A percentile compares a stretch with the other conserved stretches of the same genome.
Conservation (phyloP, 2,797 vertebrate genomes). For the Antrozous pallidus region DNA sequence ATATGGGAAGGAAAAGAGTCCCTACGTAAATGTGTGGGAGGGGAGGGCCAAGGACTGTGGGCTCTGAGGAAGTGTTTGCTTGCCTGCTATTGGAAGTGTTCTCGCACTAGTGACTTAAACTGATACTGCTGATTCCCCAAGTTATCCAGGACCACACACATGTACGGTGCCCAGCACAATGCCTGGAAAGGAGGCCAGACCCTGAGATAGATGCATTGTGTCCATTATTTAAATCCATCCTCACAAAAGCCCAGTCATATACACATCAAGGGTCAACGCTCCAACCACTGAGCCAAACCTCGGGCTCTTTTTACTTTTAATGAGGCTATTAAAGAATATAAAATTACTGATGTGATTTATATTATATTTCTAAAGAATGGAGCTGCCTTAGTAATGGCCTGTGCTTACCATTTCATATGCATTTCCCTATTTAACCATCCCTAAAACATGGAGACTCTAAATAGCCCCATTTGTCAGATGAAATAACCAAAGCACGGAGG, state of each 20-base stretch:
- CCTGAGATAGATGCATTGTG: not conserved
- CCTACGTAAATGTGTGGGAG: not conserved
- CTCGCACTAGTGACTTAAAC: not conserved
- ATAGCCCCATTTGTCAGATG: not conserved
- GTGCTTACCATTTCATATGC: not conserved
- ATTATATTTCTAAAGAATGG: not conserved
- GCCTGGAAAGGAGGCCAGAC: not conserved
- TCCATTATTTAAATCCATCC: not conserved
- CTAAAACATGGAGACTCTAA: not conserved
- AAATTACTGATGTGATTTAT: not conserved
- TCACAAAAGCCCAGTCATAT: not conserved
- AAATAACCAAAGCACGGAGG: not conserved
- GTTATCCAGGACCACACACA: not conserved
- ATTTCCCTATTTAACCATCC: not conserved
- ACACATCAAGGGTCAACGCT: not conserved
- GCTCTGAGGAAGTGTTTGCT: not conserved
- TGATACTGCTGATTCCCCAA: rapidly evolving
- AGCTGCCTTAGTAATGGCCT: not conserved
- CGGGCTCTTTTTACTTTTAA: not conserved
- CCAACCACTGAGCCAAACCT: too few relatives aligned
- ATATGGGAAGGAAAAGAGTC: not conserved
- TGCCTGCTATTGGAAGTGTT: not conserved
- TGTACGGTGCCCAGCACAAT: not conserved
- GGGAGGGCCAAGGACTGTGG: not conserved
- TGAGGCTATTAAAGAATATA: not conserved